A percentile compares a stretch with the other conserved stretches of the same genome.
Evolutionary conservation across 2,797 vertebrate genomes (phyloP).

Genomic region (Sebastes ruberrimus): DNA sequence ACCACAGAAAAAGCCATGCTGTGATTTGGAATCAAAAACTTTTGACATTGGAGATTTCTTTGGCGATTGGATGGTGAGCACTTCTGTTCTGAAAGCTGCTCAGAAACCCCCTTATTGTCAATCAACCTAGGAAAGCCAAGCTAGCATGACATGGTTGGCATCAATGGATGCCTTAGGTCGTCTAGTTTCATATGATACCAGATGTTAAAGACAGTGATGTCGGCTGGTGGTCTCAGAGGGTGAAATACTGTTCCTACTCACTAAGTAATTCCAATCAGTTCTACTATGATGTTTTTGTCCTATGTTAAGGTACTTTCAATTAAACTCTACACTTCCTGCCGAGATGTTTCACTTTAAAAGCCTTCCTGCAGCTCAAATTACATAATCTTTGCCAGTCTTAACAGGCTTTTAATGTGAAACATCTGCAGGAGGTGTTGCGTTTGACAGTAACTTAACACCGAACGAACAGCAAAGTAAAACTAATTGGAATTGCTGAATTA

Average conservation of each 20-base stretch:
- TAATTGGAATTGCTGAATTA: background rate
- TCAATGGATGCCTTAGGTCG: too few relatives aligned
- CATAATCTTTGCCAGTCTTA: background rate
- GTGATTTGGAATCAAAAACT: too few relatives aligned
- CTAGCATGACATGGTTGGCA: background rate
- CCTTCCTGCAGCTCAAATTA: background rate
- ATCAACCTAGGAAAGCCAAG: background rate
- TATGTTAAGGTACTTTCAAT: background rate
- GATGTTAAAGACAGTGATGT: too few relatives aligned
- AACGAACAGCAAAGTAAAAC: background rate
- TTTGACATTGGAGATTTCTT: too few relatives aligned
- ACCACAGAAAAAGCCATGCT: too few relatives aligned
- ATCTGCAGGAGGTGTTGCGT: background rate
- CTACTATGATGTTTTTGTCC: background rate
- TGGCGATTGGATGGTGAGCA: accelerated
- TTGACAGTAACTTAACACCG: background rate
- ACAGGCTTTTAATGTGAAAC: background rate
- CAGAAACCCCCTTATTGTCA: too few relatives aligned
- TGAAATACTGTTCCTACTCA: too few relatives aligned
- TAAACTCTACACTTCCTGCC: background rate
- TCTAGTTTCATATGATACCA: too few relatives aligned
- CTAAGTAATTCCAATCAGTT: background rate
- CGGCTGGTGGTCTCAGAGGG: too few relatives aligned
- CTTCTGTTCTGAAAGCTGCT: too few relatives aligned
- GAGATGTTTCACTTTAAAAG: background rate